A percentile compares a stretch with the other conserved stretches of the same genome.
Conservation (phyloP, 2,797 vertebrate genomes). For the Lerista edwardsae region DNA sequence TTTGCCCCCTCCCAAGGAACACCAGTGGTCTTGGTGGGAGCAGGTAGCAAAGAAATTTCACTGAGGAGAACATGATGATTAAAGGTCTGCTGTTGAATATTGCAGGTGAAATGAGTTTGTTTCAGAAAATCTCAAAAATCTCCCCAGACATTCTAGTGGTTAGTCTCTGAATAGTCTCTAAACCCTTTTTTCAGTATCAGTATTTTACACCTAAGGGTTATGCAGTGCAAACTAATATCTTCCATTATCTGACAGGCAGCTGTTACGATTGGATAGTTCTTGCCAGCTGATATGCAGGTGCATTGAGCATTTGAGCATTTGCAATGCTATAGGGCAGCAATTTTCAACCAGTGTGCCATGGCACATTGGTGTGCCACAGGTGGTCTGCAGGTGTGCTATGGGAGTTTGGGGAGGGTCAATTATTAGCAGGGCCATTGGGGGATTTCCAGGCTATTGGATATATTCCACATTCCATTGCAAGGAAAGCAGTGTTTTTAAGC, state of each 20-base stretch:
- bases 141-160: neutral
- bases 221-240: neutral
- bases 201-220: neutral
- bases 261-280: neutral
- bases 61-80: neutral
- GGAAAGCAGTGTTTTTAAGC: neutral
- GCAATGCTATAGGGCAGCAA: neutral
- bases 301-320: neutral
- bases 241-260: neutral
- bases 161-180: neutral
- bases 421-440: too few species aligned
- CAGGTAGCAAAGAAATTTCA: neutral
- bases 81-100: neutral
- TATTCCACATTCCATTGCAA: neutral
- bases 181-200: neutral
- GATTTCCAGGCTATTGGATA: neutral
- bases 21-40: too few species aligned
- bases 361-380: too few species aligned
- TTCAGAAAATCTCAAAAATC: neutral
- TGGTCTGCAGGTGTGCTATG: too few species aligned
- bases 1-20: too few species aligned
- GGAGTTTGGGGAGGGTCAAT: too few species aligned
- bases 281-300: neutral
- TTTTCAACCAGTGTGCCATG: too few species aligned
- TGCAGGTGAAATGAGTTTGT: neutral